These are phyloP conservation scores for Hydractinia echinata DNA, from an alignment of 30 jellyfish, hydroid and myxozoan genomes.

Conservation along the genomic window DNA sequence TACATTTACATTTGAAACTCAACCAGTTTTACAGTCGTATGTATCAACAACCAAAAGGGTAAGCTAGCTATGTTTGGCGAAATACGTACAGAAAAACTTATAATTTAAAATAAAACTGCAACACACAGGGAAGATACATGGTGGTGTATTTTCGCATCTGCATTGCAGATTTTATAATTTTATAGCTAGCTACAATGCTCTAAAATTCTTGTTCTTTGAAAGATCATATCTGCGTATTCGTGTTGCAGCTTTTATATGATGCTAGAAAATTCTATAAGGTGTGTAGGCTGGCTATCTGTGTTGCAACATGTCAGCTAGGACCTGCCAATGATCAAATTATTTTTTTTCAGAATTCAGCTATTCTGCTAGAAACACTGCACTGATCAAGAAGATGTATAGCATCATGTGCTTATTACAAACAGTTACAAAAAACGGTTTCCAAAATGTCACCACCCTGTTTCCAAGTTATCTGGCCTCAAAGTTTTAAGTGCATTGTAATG, in stretches of 20 bases:
- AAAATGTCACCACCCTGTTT: background rate
- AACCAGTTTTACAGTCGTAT: background rate
- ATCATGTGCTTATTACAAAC: background rate
- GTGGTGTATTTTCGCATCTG: background rate
- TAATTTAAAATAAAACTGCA: too few species aligned
- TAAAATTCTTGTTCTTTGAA: background rate
- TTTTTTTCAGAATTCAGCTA: too few species aligned
- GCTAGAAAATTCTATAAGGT: background rate
- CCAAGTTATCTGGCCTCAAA: too few species aligned
- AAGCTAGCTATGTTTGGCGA: background rate
- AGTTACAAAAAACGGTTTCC: background rate
- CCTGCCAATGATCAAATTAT: too few species aligned
- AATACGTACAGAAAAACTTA: background rate
- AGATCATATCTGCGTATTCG: background rate
- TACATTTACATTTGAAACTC: conserved; percentile 5
- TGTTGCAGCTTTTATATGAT: too few species aligned
- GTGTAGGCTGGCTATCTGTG: background rate
- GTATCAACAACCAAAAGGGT: conserved; percentile 1
- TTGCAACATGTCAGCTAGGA: background rate
- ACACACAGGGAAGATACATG: background rate
- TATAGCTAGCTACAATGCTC: background rate
- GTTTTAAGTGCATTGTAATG: too few species aligned
- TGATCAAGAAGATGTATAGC: background rate
- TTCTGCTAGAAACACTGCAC: too few species aligned
- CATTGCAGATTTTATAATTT: background rate